Evolutionary conservation across 2,888 invertebrate species (phyloP), one percentile per base, ranked within the genome.

Genomic region (Metallyticus violacea): DNA sequence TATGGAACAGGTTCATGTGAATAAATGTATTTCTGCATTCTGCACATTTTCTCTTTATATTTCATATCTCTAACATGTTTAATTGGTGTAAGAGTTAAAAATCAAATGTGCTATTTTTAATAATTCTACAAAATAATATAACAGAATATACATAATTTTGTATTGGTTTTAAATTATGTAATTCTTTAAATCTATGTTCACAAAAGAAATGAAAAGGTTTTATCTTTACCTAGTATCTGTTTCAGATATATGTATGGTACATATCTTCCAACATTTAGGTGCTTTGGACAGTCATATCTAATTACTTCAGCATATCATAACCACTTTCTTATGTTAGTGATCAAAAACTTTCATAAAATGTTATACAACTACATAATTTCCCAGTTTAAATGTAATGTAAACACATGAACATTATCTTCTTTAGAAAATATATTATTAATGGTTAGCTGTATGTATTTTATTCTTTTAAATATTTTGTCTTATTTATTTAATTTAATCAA

Each of bases 1-100:
- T 89, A 88, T 86, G 89, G 89, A 6, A 83, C 89, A 30, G 89
- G 89, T 30, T 88, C 88, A 26, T 89, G 89, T 78, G 87, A 85
- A 86, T 87, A 85, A 84, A 83, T 62, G 22, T 2, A 2, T 62
- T 62, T 62, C 40, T 62, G 15, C 22, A 62, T 62, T 22, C 15
- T n/a, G n/a, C n/a, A n/a, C n/a, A n/a, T n/a, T n/a, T n/a, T n/a
- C n/a, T n/a, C n/a, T n/a, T n/a, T n/a, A n/a, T n/a, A 15, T 15
- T 2, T 62, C 40, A 62, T 62, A 62, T 62, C 40, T 62, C 40
- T 62, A n/a, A n/a, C n/a, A n/a, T n/a, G n/a, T n/a, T n/a, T n/a
- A 15, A 9, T 62, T 62, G 40, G 15, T 62, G 40, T 62, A 62
- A 62, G 40, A 62, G 15, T 62, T 15, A 2, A 15, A 62, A 62